Base-by-base conservation (phyloP, 2,888 invertebrate species). In the Heliconius charithonia region DNA sequence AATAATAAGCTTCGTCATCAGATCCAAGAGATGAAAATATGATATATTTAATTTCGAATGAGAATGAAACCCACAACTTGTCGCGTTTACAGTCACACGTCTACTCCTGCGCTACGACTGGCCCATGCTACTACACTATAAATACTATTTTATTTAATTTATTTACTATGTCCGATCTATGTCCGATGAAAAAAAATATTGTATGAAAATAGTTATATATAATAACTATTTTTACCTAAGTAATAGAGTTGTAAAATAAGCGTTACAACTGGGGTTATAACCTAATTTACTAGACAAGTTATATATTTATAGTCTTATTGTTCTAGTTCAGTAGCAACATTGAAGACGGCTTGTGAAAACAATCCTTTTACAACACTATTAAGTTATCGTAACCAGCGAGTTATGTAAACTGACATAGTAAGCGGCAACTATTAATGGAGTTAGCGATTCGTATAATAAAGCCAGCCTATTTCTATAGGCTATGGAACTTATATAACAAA, bases 311-410 rank as follows among this genome's bases (percentile, higher is more conserved):
- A 78, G 67, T n/a, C 19, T 45, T 72, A 56, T 77, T 66, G 41
- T 74, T 73, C 62, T 74, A 78, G 56, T 77, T 77, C n/a, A 63
- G 29, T 77, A 65, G 63, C 13, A 73, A 41, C 66, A 73, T 67
- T 73, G 73, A 73, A 78, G 67, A 78, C 73, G 67, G 77, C 73
- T 78, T 73, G 66, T 67, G 71, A 59, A 79, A 27, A 79, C 79
- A 79, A 79, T 79, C 76, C 79, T 19, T 79, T 79, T 79, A 79
- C 72, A 69, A 79, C 72, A 76, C 76, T 76, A 76, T 79, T 79
- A 73, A 79, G 73, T 76, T 79, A 79, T 73, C 67, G 79, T 32
- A 79, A 76, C 79, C 79, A 73, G 51, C 67, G 27, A 70, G 79
- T 79, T 79, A 79, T 67, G 72, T 79, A 79, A 79, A 73, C 73